Base-by-base conservation (phyloP, 1,140 invertebrate species). In the Bathynomus jamesi region DNA sequence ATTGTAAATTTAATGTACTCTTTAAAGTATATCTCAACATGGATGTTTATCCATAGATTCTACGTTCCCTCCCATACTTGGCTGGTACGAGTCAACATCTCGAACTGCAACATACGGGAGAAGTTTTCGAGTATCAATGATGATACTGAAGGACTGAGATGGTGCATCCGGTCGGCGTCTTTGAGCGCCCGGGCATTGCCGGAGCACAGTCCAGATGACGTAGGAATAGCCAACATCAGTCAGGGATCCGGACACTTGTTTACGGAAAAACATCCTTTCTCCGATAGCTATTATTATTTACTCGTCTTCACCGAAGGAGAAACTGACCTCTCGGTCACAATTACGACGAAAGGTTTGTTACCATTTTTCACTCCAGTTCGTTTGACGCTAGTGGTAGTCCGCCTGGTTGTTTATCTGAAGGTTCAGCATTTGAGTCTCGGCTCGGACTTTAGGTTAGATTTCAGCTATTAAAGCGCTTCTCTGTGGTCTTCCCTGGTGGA, bases 271-370 rank as follows among this genome's bases (percentile, higher is more conserved):
- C 78, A 83, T n/a, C 85, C 85, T 17, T 83, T 79, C 70, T 82
- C 84, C 73, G 83, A 86, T 75, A 81, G 81, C 63, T 86, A 85
- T 80, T 86, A 86, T 78, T 86, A 86, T 80, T 77, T 86, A 60
- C 77, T 85, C 73, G 79, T 86, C 30, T 79, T 84, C 31, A 82
- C 85, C 4, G 81, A 81, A 70, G 83, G 81, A 67, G 78, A 82
- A 28, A 82, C 85, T 64, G 78, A 80, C 28, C 83, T 85, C 27
- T 65, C 70, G 69, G 71, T 85, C 27, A 80, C 82, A 71, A 80
- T 86, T 65, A 79, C 76, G 4, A 79, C 79, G 24, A 79, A 79
- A 76, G 84, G 85, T 86, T 78, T 78, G 71, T 64, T 30, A 62
- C 7, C 29, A 4, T 32, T 68, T 68, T 28, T 66, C 29, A n/a